Conservation (phyloP, 2,113 vertebrate species). For the Sylvia atricapilla region DNA sequence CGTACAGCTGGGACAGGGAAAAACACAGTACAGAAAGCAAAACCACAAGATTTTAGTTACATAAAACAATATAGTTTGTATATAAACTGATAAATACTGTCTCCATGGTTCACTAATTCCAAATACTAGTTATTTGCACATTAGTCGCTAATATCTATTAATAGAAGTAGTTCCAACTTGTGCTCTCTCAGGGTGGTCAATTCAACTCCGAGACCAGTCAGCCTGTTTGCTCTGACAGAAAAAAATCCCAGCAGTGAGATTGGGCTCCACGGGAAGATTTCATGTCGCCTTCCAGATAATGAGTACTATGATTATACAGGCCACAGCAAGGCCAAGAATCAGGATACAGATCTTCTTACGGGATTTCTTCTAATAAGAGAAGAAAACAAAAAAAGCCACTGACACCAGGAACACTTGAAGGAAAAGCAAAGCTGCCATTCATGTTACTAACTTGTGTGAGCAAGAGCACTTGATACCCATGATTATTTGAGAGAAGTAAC, state of each 20-base stretch:
- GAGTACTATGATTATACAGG: slow-evolving; percentile 74
- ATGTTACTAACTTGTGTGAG: not conserved
- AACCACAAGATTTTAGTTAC: slow-evolving; percentile 70
- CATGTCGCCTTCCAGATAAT: slow-evolving; percentile 77
- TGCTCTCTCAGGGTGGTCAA: slow-evolving; percentile 59
- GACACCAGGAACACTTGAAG: not conserved
- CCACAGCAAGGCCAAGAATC: slow-evolving; percentile 78
- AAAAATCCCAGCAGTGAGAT: slow-evolving; percentile 15
- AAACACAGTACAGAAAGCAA: slow-evolving; percentile 71
- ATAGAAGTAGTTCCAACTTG: slow-evolving; percentile 66
- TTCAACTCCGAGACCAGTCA: slow-evolving; percentile 59
- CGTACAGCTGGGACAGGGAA: slow-evolving; percentile 59
- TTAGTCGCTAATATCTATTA: slow-evolving; percentile 76
- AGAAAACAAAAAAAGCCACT: slow-evolving; percentile 3
- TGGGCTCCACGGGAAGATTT: slow-evolving; percentile 46
- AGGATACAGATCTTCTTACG: slow-evolving; percentile 98
- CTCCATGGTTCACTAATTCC: slow-evolving; percentile 71
- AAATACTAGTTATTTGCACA: slow-evolving; percentile 72
- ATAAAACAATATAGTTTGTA: slow-evolving; percentile 67
- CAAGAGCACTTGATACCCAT: not conserved
- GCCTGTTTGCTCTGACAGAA: slow-evolving; percentile 31
- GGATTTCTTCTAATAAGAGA: slow-evolving; percentile 87
- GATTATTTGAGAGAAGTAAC: not conserved
- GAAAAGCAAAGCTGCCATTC: not conserved
- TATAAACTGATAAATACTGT: slow-evolving; percentile 72